phyloP scores from a whole-genome alignment of 2,797 vertebrate genomes.

The Hylomyscus alleni region DNA sequence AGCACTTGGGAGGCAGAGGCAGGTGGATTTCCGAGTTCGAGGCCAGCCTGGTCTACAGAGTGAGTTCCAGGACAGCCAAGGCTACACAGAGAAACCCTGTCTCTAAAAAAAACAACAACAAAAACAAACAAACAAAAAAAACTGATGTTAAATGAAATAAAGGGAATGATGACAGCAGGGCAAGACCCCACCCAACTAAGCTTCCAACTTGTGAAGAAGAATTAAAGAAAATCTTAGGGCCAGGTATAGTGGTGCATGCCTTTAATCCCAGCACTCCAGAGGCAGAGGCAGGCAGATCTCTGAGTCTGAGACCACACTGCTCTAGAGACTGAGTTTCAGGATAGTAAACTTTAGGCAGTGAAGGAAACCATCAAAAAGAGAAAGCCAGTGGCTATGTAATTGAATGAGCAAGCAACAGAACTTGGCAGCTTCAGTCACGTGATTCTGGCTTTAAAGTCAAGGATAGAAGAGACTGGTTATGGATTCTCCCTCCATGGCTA shows the following conservation, averaged over 20 bases:
- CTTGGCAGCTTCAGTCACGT: background rate
- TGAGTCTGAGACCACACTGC: background rate
- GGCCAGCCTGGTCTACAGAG: no score
- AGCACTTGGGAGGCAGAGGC: no score
- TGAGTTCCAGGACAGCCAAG: no score
- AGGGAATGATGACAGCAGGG: background rate
- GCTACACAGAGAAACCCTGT: no score
- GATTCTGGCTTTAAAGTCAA: background rate
- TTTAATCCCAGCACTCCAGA: background rate
- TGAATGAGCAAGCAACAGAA: background rate
- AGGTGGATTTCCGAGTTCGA: no score
- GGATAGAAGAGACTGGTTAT: background rate
- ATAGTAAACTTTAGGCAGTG: background rate
- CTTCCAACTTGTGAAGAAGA: background rate
- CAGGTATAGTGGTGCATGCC: background rate
- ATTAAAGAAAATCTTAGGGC: background rate
- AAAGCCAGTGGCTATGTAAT: background rate
- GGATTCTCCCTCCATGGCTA: background rate
- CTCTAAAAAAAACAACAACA: no score
- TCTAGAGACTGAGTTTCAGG: background rate
- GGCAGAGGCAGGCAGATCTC: background rate
- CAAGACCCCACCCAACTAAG: background rate
- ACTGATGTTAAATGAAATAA: background rate
- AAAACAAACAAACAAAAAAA: no score
- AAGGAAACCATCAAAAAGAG: background rate